These are phyloP conservation scores for Bombus waltoni DNA, from an alignment of 1,140 invertebrate species.

Conservation along the genomic window DNA sequence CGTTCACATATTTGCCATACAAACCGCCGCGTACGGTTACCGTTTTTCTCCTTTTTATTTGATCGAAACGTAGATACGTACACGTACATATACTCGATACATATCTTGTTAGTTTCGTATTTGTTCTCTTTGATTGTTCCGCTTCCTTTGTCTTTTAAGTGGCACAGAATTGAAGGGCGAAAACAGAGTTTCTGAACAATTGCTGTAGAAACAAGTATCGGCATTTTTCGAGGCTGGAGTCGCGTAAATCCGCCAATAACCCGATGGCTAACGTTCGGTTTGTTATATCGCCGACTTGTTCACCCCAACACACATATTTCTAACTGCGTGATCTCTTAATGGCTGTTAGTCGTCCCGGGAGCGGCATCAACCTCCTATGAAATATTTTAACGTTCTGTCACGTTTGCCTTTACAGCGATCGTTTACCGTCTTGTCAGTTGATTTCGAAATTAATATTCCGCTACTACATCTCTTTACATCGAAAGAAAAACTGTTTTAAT, in stretches of 20 bases:
- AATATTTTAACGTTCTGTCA: not conserved
- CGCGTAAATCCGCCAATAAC: constrained; percentile 52
- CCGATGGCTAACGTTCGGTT: constrained; percentile 55
- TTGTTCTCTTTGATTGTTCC: not conserved
- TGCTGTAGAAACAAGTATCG: constrained; percentile 26
- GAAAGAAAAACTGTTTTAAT: too few species aligned
- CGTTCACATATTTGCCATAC: not conserved
- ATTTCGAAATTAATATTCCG: not conserved
- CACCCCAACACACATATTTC: constrained; percentile 36
- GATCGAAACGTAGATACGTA: not conserved
- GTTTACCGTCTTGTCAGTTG: not conserved
- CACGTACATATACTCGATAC: not conserved
- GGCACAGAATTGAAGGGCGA: not conserved
- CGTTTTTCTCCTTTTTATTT: not conserved
- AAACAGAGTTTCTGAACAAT: not conserved
- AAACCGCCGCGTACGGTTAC: not conserved
- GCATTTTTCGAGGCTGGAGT: constrained; percentile 3
- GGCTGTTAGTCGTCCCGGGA: not conserved
- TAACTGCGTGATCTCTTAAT: constrained; percentile 45
- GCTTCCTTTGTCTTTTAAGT: not conserved
- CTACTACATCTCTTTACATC: too few species aligned
- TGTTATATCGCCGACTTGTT: constrained; percentile 42
- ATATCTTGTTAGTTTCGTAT: not conserved
- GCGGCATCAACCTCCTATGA: constrained; percentile 3
- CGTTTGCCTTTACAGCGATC: not conserved